phyloP scores from a whole-genome alignment of 2,888 invertebrate species.

The Dioctria linearis region DNA sequence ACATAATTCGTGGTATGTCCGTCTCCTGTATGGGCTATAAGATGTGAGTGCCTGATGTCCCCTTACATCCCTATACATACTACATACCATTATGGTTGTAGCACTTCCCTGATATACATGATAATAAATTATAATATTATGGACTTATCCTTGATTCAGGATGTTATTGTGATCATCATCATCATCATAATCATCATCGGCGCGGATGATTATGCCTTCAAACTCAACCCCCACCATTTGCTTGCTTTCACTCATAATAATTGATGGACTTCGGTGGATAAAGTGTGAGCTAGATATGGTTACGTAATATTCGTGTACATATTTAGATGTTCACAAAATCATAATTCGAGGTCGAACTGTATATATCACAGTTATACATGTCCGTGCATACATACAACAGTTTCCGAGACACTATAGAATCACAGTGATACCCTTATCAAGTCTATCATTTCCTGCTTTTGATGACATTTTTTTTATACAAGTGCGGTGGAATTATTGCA shows the following conservation, averaged over 20 bases:
- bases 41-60: not conserved
- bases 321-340: slow-evolving; percentile 6
- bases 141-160: slow-evolving; percentile 59
- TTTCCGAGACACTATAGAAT: slow-evolving; percentile 1
- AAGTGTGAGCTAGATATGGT: not conserved
- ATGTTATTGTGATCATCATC: slow-evolving; percentile 58
- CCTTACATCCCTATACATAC: not conserved
- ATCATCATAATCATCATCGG: not conserved
- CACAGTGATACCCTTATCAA: slow-evolving; percentile 28
- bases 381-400: too few relatives aligned
- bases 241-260: slow-evolving; percentile 20
- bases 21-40: slow-evolving; percentile 14
- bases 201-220: slow-evolving; percentile 39
- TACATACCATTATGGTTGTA: not conserved
- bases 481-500: slow-evolving; percentile 42
- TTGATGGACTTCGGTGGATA: slow-evolving; percentile 26
- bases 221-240: slow-evolving; percentile 1
- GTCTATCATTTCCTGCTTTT: slow-evolving; percentile 48
- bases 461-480: slow-evolving; percentile 28
- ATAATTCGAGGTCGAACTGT: not conserved
- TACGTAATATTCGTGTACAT: not conserved
- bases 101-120: slow-evolving; percentile 10
- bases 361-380: not conserved
- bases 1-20: slow-evolving; percentile 61
- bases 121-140: slow-evolving; percentile 59